Percentiles rank a stretch among this genome's conserved stretches.
These are phyloP conservation scores for Pandemis corylana DNA, from an alignment of 2,888 invertebrate species.

Conservation along the genomic window DNA sequence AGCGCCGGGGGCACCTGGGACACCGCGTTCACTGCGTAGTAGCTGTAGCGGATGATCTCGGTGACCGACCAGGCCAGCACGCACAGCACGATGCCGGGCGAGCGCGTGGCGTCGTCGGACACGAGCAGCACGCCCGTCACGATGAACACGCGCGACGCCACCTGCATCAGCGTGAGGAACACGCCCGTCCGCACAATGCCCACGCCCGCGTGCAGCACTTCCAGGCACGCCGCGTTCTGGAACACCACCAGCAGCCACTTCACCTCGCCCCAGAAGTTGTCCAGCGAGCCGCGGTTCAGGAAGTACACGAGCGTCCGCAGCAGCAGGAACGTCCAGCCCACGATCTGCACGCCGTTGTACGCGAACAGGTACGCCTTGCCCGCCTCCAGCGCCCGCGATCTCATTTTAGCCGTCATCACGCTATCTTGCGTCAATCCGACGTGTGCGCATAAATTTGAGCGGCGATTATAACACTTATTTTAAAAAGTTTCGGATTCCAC, in stretches of 20 bases:
- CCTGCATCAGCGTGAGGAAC: constrained; percentile 90
- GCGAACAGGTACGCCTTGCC: constrained; percentile 25
- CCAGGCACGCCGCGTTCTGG: constrained; percentile 93
- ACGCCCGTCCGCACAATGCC: constrained; percentile 92
- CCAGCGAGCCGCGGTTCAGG: constrained; percentile 60
- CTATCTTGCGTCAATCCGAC: neutral
- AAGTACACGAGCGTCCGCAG: constrained; percentile 83
- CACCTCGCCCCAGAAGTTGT: constrained; percentile 87
- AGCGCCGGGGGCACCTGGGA: constrained; percentile 2
- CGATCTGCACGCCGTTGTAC: constrained; percentile 77
- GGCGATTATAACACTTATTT: neutral
- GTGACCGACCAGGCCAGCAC: constrained; percentile 94
- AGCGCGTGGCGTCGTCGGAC: constrained; percentile 87
- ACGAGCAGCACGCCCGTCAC: constrained; percentile 91
- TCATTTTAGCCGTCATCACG: constrained; percentile 11
- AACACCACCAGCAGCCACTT: constrained; percentile 89
- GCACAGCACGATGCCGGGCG: constrained; percentile 89
- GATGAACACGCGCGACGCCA: constrained; percentile 91
- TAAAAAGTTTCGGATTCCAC: neutral
- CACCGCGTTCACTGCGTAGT: constrained; percentile 87
- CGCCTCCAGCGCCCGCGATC: constrained; percentile 7
- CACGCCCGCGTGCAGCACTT: constrained; percentile 89
- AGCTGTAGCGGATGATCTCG: constrained; percentile 94
- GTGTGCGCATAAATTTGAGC: constrained; percentile 8
- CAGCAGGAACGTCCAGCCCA: constrained; percentile 87